Evolutionary conservation across 2,888 invertebrate genomes (phyloP), one percentile per base, ranked within the genome.

Genomic region (Ectropis crepuscularia): DNA sequence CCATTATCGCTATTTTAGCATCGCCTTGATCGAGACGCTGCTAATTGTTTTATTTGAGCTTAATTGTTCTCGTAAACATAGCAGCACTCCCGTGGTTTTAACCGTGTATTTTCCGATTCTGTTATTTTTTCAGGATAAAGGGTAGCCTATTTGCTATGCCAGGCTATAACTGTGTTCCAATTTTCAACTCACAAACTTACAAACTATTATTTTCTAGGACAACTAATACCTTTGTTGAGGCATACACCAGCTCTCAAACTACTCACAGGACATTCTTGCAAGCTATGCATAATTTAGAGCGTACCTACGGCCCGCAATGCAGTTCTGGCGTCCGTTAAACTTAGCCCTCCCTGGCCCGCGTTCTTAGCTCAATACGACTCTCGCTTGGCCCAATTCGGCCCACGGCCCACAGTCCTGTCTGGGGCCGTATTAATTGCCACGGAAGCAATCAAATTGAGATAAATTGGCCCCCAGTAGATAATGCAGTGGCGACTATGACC

Each of bases 381-480:
- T 57, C 53, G n/a, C 45, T 10, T 6, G 53, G 43, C 49, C 49
- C 38, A 50, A 11, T 39, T 54, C 57, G 45, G 58, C 37, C 63
- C 58, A 53, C 46, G 49, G 60, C 53, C 70, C 41, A 57, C 62
- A 38, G 37, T 39, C 47, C 41, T 54, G 65, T 49, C 50, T 62
- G 66, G 70, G 65, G 61, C 43, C 46, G 54, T 62, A 63, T 65
- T 70, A 69, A 72, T 69, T 71, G 67, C 68, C 66, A 57, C 63
- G 67, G 65, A 68, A 67, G 65, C 68, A 68, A 73, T 72, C 69
- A 69, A 71, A 73, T 69, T 69, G 72, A 72, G 73, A 73, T 72
- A 70, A 72, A 73, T 73, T 60, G 63, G 57, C 49, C 64, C 55
- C 54, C 57, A 59, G 66, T 64, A 53, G 62, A 60, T 64, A 60